phyloP scores from a whole-genome alignment of 2,797 vertebrate genomes.

The Betta splendens region DNA sequence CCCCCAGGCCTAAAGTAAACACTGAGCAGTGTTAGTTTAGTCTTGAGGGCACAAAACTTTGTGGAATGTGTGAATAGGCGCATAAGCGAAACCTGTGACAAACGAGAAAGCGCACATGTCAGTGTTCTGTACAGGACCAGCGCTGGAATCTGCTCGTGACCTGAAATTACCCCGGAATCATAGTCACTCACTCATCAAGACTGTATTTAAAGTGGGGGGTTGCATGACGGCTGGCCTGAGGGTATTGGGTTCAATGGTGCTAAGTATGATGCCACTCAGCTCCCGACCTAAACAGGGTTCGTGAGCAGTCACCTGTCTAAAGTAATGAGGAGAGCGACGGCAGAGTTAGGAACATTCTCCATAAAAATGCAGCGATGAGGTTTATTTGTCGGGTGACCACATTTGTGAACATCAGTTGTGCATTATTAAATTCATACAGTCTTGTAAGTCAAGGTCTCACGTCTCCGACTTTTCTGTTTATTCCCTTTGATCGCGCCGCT shows the following conservation, averaged over 20 bases:
- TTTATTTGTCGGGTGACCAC: too few relatives aligned
- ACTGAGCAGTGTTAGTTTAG: conserved; percentile 65
- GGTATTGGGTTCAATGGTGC: too few relatives aligned
- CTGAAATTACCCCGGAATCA: too few relatives aligned
- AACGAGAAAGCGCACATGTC: conserved; percentile 37
- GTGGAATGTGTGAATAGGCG: conserved; percentile 39
- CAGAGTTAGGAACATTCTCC: too few relatives aligned
- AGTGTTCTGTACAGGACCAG: not conserved
- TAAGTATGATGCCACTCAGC: too few relatives aligned
- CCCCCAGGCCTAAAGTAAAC: conserved; percentile 62
- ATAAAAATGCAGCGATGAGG: too few relatives aligned
- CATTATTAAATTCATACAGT: conserved; percentile 35
- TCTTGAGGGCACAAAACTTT: conserved; percentile 45
- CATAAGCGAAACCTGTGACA: conserved; percentile 39
- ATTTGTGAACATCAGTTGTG: conserved; percentile 8
- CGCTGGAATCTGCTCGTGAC: too few relatives aligned
- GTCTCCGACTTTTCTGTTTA: conserved; percentile 25
- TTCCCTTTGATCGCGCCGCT: conserved; percentile 22
- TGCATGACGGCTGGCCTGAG: not conserved
- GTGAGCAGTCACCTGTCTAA: too few relatives aligned
- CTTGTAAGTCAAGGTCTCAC: conserved; percentile 42
- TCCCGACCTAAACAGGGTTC: too few relatives aligned
- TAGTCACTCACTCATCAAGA: too few relatives aligned
- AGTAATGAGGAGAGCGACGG: too few relatives aligned
- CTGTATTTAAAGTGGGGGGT: too few relatives aligned